These are phyloP conservation scores for Cottus gobio DNA, from an alignment of 2,113 vertebrate species.

Conservation along the genomic window DNA sequence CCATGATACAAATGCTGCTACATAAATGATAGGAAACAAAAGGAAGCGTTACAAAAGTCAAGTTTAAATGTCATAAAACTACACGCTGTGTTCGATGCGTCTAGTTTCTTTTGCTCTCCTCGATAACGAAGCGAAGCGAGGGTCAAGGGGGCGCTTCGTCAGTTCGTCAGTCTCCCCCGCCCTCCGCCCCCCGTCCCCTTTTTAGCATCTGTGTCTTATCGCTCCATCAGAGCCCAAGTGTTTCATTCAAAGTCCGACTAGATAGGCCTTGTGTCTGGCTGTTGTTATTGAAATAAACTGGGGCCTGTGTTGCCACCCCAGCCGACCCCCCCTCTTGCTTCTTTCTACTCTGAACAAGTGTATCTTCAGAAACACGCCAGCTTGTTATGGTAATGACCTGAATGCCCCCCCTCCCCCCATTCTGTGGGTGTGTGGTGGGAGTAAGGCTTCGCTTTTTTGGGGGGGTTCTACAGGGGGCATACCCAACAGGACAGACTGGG, in stretches of 20 bases:
- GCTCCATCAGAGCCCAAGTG: conserved; percentile 80
- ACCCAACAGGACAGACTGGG: conserved; percentile 57
- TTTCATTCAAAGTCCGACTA: conserved; percentile 83
- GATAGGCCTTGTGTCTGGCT: conserved; percentile 83
- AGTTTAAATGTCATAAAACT: neutral
- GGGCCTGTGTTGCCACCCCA: conserved; percentile 56
- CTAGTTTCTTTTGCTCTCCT: conserved; percentile 20
- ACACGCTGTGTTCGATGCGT: neutral
- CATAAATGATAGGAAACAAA: neutral
- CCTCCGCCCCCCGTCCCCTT: neutral
- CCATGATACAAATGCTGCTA: neutral
- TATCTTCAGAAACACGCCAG: conserved; percentile 88
- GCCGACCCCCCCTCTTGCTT: conserved; percentile 63
- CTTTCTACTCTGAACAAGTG: conserved; percentile 84
- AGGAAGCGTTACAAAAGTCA: neutral
- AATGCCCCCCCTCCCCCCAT: conserved; percentile 32
- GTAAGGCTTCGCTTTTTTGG: conserved; percentile 47
- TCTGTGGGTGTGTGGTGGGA: conserved; percentile 41
- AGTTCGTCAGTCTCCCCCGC: neutral
- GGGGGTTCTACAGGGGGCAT: conserved; percentile 50
- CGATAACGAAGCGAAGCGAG: conserved; percentile 36
- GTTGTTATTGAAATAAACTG: conserved; percentile 88
- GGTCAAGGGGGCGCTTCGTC: conserved; percentile 67
- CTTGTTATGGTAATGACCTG: conserved; percentile 87
- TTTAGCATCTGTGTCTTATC: conserved; percentile 84